Conservation (phyloP, 64 coral and sea anemone species). For the Stichodactyla mertensii region DNA sequence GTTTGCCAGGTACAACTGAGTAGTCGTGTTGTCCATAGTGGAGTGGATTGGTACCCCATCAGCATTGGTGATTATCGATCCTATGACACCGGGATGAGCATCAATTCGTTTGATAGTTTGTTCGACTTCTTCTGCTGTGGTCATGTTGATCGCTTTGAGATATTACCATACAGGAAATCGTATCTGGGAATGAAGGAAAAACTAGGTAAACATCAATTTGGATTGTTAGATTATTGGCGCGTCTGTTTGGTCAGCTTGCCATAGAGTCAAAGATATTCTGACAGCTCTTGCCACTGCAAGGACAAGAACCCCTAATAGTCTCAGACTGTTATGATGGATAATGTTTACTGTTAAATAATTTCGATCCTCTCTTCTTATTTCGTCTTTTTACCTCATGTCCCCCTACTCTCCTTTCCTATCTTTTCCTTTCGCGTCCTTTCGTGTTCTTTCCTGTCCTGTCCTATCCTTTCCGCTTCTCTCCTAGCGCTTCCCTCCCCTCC, state of each 20-base stretch:
- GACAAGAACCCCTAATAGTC: not conserved
- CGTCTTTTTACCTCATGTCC: not conserved
- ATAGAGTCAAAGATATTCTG: not conserved
- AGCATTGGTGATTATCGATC: conserved; percentile 56
- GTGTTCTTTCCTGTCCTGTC: too few species aligned
- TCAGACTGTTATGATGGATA: not conserved
- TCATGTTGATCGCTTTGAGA: not conserved
- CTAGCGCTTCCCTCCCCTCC: too few species aligned
- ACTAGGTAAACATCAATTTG: not conserved
- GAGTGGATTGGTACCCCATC: conserved; percentile 61
- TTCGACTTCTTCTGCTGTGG: conserved; percentile 64
- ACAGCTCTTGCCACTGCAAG: not conserved
- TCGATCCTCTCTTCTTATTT: not conserved
- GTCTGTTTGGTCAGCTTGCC: not conserved
- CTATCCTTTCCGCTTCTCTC: too few species aligned
- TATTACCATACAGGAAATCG: not conserved
- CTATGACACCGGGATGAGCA: conserved; percentile 73
- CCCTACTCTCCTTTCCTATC: not conserved
- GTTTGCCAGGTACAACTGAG: conserved; percentile 59
- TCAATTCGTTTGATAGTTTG: conserved; percentile 66
- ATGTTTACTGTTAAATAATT: not conserved
- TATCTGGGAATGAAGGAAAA: not conserved
- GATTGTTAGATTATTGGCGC: not conserved
- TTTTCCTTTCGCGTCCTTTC: too few species aligned
- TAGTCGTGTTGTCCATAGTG: conserved; percentile 83